Evolutionary conservation across 2,888 invertebrate species (phyloP), one percentile per base, ranked within the genome.

Genomic region (Chrysina gloriosa): DNA sequence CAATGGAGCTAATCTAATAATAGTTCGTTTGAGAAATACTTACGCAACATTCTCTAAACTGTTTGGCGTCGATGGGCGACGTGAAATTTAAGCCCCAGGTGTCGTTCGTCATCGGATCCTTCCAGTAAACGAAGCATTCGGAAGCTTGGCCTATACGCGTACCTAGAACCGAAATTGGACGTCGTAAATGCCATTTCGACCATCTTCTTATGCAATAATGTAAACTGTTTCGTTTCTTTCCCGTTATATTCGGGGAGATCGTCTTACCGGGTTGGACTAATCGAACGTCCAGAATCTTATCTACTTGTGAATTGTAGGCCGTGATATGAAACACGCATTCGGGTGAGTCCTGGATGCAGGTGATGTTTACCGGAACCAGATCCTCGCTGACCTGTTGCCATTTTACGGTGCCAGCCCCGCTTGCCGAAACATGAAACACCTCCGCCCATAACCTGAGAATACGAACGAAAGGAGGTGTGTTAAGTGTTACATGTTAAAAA

Each of bases 1-100:
- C n/a, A n/a, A n/a, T n/a, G 45, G 21, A 45, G 7, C 45, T 45
- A 45, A 45, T 45, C 7, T 19, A 45, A 9, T 9, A 19, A 14
- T 67, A 25, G 23, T 61, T 61, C n/a, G 23, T 3, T 7, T 42
- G 9, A 42, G 69, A 74, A 80, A 84, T 86, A 94, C 96, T 95
- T 90, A 96, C 96, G 87, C 96, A 96, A 86, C 95, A 96, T 88
- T 96, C 96, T 82, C 94, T 88, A 84, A 98, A 98, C 84, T 97
- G 95, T 85, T 96, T 95, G 74, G 98, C 98, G 84, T 98, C 98
- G 78, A 96, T 95, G 71, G 97, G 94, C 67, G 97, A 97, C 64
- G 97, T 97, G 82, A 98, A 98, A 85, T 98, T 98, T 73, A 98
- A 89, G 70, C 98, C 98, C 98, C 98, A 98, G 45, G 98, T 98